phyloP scores from a whole-genome alignment of 2,888 invertebrate genomes.

The Autographa gamma region DNA sequence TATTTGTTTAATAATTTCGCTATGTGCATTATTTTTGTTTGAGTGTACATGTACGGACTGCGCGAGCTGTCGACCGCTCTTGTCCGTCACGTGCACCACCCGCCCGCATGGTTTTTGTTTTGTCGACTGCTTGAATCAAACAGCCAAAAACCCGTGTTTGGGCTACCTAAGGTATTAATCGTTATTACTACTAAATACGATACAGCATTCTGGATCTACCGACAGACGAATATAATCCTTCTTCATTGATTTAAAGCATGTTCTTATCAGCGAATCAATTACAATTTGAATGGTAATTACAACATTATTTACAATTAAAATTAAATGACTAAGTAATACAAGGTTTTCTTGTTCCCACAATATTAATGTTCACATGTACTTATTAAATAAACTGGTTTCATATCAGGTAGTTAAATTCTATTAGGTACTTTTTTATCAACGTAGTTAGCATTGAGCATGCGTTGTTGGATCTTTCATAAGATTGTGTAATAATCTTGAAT shows the following conservation, averaged over 20 bases:
- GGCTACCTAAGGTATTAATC: no score
- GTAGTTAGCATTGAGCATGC: background rate
- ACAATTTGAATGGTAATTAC: background rate
- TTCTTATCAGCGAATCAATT: background rate
- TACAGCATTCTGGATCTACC: background rate
- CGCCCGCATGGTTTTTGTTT: no score
- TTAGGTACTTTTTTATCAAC: background rate
- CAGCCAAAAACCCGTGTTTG: no score
- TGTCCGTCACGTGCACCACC: no score
- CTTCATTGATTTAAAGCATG: background rate
- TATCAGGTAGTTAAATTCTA: slow-evolving; percentile 2
- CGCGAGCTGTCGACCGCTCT: no score
- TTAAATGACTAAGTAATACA: background rate
- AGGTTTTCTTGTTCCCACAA: background rate
- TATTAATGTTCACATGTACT: background rate
- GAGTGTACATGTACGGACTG: no score
- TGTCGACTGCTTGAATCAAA: no score
- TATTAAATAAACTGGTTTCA: background rate
- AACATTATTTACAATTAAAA: background rate
- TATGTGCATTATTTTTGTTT: no score
- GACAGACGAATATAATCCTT: background rate
- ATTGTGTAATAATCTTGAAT: background rate
- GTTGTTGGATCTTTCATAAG: background rate
- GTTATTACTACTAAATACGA: no score
- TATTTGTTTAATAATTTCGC: no score